Percentiles rank a stretch among this genome's conserved stretches.
phyloP scores from a whole-genome alignment of 1,140 invertebrate genomes.

The Camponotus vicinus region DNA sequence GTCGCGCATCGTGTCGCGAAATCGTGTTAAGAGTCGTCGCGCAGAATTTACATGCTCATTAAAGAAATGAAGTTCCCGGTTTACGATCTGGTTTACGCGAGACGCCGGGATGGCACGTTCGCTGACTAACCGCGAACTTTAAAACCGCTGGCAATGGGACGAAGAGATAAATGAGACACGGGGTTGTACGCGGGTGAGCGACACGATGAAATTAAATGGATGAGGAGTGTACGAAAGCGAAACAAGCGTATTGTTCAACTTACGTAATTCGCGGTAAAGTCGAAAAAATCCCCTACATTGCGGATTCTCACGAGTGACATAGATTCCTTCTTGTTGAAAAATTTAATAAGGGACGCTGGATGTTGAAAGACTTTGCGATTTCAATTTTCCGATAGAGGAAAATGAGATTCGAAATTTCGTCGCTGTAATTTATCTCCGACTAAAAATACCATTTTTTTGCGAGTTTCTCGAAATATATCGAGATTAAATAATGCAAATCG shows the following conservation, averaged over 20 bases:
- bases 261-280: neutral
- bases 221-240: neutral
- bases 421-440: neutral
- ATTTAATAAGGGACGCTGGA: neutral
- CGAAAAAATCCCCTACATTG: neutral
- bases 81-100: conserved; percentile 38
- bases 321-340: neutral
- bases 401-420: neutral
- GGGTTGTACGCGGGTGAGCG: neutral
- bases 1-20: neutral
- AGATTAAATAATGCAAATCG: neutral
- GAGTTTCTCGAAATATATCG: neutral
- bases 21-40: conserved; percentile 15
- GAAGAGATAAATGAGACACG: conserved; percentile 34
- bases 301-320: neutral
- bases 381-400: neutral
- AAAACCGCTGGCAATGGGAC: conserved; percentile 43
- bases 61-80: conserved; percentile 57
- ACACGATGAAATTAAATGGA: conserved; percentile 7
- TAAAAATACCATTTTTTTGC: neutral
- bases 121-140: conserved; percentile 43
- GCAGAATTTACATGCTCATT: conserved; percentile 60
- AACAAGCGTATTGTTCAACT: neutral
- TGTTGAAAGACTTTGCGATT: neutral
- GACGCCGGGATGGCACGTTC: conserved; percentile 21